Evolutionary conservation across 2,113 vertebrate species (phyloP).

Genomic region (Micronycteris hirsuta): DNA sequence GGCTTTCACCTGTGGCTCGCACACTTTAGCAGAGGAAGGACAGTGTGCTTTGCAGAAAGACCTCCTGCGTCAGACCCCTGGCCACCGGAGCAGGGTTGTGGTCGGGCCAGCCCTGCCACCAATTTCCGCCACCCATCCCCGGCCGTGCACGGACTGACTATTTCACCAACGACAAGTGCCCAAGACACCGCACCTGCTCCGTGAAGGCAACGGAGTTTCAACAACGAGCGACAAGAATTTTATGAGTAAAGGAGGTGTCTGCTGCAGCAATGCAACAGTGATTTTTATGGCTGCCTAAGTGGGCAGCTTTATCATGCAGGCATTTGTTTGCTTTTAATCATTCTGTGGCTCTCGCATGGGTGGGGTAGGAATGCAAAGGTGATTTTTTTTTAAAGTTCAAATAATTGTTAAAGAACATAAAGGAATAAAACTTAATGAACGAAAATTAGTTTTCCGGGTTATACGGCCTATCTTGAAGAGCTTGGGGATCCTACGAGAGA

Average conservation of each 20-base stretch:
- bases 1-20: not conserved
- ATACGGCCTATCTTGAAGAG: not conserved
- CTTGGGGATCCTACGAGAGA: not conserved
- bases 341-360: not conserved
- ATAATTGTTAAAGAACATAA: not conserved
- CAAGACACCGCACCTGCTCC: not conserved
- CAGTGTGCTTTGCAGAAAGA: not conserved
- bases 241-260: not conserved
- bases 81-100: accelerated
- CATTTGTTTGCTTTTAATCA: slow-evolving; percentile 44
- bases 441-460: not conserved
- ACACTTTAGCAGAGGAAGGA: not conserved
- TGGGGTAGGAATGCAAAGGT: not conserved
- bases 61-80: not conserved
- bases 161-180: not conserved
- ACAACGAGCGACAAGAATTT: slow-evolving; percentile 35
- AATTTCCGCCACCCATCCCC: not conserved
- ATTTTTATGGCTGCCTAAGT: slow-evolving; percentile 17
- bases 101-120: not conserved
- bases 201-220: not conserved
- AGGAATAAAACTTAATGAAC: not conserved
- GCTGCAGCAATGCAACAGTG: not conserved
- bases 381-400: not conserved
- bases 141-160: not conserved
- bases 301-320: not conserved